Evolutionary conservation across 2,113 vertebrate genomes (phyloP), one percentile per base, ranked within the genome.

Genomic region (Notothenia rossii): DNA sequence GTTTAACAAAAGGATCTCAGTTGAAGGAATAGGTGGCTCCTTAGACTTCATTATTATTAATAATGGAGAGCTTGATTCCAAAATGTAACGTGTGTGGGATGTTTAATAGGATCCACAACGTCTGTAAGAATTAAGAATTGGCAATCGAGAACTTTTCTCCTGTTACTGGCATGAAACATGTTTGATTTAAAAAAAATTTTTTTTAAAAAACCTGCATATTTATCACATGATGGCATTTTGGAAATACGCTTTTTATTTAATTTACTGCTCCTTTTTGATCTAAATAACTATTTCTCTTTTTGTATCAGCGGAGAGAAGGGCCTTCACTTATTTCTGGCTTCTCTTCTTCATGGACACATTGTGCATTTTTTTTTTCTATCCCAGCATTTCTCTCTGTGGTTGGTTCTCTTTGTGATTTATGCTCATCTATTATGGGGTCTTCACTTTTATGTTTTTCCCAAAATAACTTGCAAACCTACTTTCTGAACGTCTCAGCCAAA

Each of bases 1-100:
- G 55, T 94, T 95, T 95, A 85, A 93, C 93, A 94, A 94, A 87
- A 90, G 88, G 89, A 94, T 95, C 86, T 93, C 88, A 72, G 91
- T 94, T 59, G 89, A 94, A 91, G 93, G 92, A 94, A 89, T 95
- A 92, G 95, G 95, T 96, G 79, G 88, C 82, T 85, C 45, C 40
- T 74, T 63, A 77, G 50, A 77, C 14, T 25, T 12, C n/a, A 85
- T 74, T 80, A 40, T 73, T 67, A 40, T 15, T 64, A 11, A 60
- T 64, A 15, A 64, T 54, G 0, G 33, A 77, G 69, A 85, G 77
- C 49, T 64, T 61, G 7, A 82, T 82, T 91, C 88, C 86, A 90
- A 87, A 91, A 86, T 82, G 72, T 43, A 63, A 82, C 77, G 1
- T 43, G 10, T 14, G n/a, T 3, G n/a, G 55, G 1, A 55, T 6